Evolutionary conservation across 2,113 vertebrate species (phyloP), one percentile per base, ranked within the genome.

Genomic region (Ceratotherium simum): DNA sequence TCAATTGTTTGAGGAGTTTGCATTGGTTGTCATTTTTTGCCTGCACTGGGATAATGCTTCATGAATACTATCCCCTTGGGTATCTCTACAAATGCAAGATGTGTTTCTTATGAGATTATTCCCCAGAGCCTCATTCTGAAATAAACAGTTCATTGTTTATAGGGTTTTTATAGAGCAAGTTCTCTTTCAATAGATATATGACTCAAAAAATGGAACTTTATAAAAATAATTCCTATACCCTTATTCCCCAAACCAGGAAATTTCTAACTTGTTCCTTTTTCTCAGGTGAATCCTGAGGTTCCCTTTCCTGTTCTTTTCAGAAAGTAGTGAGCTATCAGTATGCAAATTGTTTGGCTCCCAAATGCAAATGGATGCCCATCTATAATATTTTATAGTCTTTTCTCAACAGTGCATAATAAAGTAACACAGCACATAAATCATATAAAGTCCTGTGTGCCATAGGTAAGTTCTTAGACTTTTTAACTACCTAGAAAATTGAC

Each of bases 71-170:
- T 88, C 18, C 97, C 58, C 78, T 85, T 46, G 76, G 54, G 94
- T 91, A 69, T 96, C 64, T 96, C 64, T 95, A 72, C 36, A 96
- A 75, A 97, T 97, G 85, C 81, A 95, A 92, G 73, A 96, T 76
- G 36, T 48, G 51, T 62, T 97, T 97, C 95, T 97, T 93, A 93
- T 64, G 60, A 98, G 95, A 96, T 96, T 93, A 98, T 91, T 94
- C 96, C 64, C 88, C 60, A n/a, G 90, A 97, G 93, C 31, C 60
- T 85, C 96, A 93, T 97, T 97, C 65, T 79, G 90, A 96, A 97
- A 97, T 86, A n/a, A 92, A 92, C 64, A 97, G 94, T 89, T 95
- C 89, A 42, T 96, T 90, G 54, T 60, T 75, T 95, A 88, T 27
- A 91, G 51, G 3, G 64, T 70, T 75, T 97, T 90, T 97, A 95